phyloP scores from a whole-genome alignment of 53 echinoderm and acorn worm genomes.

The Stichopus horrens region DNA sequence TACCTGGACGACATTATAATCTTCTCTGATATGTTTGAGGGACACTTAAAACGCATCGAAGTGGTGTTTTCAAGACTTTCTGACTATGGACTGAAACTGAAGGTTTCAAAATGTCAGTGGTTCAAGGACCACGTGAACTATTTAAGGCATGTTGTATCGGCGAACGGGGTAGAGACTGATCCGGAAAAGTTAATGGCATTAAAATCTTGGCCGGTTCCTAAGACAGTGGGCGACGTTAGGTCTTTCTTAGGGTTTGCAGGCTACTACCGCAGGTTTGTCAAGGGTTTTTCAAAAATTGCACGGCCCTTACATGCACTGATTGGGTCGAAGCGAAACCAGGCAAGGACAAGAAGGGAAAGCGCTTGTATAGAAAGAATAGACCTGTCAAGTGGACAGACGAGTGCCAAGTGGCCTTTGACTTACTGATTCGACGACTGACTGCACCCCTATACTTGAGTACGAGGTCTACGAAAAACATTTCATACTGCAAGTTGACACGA shows the following conservation, averaged over 20 bases:
- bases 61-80: constrained; percentile 17
- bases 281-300: constrained; percentile 20
- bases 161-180: constrained; percentile 39
- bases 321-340: neutral
- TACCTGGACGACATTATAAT: constrained; percentile 23
- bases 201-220: neutral
- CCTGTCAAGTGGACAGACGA: neutral
- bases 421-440: too few relatives aligned
- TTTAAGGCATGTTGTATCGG: constrained; percentile 48
- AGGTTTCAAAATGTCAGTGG: too few relatives aligned
- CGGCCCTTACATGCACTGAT: constrained; percentile 1
- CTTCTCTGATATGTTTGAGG: constrained; percentile 16
- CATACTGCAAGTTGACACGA: too few relatives aligned
- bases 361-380: neutral
- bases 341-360: neutral
- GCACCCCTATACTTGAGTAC: constrained; percentile 45
- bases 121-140: constrained; percentile 29
- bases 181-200: neutral
- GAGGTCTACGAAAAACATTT: too few relatives aligned
- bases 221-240: neutral
- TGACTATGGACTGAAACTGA: constrained; percentile 27
- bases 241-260: constrained; percentile 25
- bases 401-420: constrained; percentile 25
- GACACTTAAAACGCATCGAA: constrained; percentile 6
- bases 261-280: constrained; percentile 34